These are phyloP conservation scores for Stomorhina lunata DNA, from an alignment of 2,888 invertebrate genomes.

Conservation along the genomic window DNA sequence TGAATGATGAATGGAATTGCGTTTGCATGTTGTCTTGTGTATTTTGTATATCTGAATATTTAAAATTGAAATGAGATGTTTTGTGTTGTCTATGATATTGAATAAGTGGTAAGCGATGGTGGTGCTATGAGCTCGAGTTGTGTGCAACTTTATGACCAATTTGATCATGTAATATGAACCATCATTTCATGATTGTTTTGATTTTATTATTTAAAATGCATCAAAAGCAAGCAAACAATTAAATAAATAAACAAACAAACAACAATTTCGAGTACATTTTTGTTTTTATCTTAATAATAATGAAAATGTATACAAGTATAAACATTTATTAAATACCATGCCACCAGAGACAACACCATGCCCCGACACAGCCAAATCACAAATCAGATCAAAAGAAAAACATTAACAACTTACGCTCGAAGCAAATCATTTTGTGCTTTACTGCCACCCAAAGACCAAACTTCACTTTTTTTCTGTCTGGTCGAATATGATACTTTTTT, in stretches of 20 bases:
- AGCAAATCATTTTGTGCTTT: conserved; percentile 74
- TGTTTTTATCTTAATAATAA: not conserved
- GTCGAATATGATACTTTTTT: conserved; percentile 72
- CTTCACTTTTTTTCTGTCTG: conserved; percentile 76
- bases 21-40: not conserved
- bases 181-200: not conserved
- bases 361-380: not conserved
- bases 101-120: not conserved
- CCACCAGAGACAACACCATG: not conserved
- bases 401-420: conserved; percentile 74
- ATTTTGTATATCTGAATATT: not conserved
- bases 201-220: conserved; percentile 13
- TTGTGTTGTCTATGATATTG: conserved; percentile 7
- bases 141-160: conserved; percentile 46
- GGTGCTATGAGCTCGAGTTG: not conserved
- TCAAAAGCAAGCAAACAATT: conserved; percentile 4
- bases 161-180: conserved; percentile 44
- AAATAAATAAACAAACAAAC: conserved; percentile 21
- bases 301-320: not conserved
- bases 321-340: not conserved
- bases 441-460: conserved; percentile 78
- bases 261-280: no score
- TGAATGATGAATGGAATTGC: conserved; percentile 18
- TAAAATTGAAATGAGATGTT: not conserved
- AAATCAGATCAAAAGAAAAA: not conserved